phyloP scores from a whole-genome alignment of 2,888 invertebrate species.

The Erynnis tages region DNA sequence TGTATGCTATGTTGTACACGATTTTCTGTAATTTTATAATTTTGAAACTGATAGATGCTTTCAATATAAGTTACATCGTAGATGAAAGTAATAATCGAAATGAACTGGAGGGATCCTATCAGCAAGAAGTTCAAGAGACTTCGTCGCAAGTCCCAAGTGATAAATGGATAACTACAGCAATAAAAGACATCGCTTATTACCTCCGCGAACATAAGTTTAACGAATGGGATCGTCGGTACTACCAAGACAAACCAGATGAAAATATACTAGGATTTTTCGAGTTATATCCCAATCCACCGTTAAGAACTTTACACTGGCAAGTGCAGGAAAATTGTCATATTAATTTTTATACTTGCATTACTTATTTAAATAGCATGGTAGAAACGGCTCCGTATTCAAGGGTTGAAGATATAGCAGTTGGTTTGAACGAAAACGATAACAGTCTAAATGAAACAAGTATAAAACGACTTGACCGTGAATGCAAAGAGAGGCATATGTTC shows the following conservation, averaged over 20 bases:
- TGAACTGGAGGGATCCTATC: not conserved
- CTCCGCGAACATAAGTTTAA: slow-evolving; percentile 84
- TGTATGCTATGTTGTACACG: too few species aligned
- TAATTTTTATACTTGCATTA: slow-evolving; percentile 79
- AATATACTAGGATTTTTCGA: slow-evolving; percentile 49
- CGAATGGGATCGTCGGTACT: slow-evolving; percentile 82
- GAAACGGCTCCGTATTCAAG: slow-evolving; percentile 65
- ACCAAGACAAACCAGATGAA: slow-evolving; percentile 45
- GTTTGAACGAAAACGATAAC: slow-evolving; percentile 48
- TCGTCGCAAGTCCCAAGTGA: slow-evolving; percentile 43
- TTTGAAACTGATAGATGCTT: not conserved
- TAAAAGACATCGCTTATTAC: slow-evolving; percentile 83
- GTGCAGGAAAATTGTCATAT: slow-evolving; percentile 78
- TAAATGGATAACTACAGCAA: slow-evolving; percentile 64
- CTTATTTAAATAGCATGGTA: slow-evolving; percentile 70
- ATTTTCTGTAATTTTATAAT: too few species aligned
- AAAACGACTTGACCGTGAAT: slow-evolving; percentile 48
- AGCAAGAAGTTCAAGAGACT: slow-evolving; percentile 21
- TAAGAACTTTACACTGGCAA: slow-evolving; percentile 83
- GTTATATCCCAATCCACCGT: slow-evolving; percentile 78
- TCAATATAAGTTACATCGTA: not conserved
- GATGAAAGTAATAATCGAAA: not conserved
- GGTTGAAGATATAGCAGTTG: slow-evolving; percentile 72
- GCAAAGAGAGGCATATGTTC: slow-evolving; percentile 59
- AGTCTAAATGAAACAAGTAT: slow-evolving; percentile 42